Evolutionary conservation across 2,113 vertebrate genomes (phyloP).

Genomic region (Brachionichthys hirsutus): DNA sequence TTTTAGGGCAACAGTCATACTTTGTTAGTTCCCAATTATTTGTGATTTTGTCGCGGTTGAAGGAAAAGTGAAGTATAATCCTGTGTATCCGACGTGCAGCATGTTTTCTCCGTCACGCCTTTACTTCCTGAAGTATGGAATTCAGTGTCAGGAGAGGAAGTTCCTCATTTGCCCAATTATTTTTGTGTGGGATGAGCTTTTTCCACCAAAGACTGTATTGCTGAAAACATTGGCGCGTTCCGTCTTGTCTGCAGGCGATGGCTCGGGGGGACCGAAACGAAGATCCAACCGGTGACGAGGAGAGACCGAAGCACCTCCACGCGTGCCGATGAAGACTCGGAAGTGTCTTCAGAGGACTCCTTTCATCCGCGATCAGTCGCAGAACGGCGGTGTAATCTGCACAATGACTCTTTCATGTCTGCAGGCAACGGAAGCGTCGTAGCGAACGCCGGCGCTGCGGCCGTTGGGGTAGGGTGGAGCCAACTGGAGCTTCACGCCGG

Average conservation of each 20-base stretch:
- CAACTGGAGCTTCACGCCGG: conserved; percentile 53
- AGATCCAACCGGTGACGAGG: conserved; percentile 70
- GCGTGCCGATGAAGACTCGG: conserved; percentile 75
- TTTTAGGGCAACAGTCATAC: too few relatives aligned
- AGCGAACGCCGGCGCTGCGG: conserved; percentile 60
- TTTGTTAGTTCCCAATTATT: too few relatives aligned
- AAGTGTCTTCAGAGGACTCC: conserved; percentile 62
- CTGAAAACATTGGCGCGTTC: too few relatives aligned
- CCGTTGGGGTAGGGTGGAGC: conserved; percentile 14
- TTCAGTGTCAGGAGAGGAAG: too few relatives aligned
- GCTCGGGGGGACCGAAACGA: conserved; percentile 57
- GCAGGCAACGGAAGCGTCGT: conserved; percentile 71
- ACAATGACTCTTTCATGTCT: conserved; percentile 55
- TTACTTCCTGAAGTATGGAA: too few relatives aligned
- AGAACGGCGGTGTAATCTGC: conserved; percentile 60
- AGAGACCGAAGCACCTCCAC: conserved; percentile 89
- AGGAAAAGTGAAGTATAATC: too few relatives aligned
- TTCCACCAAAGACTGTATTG: too few relatives aligned
- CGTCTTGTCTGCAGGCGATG: conserved; percentile 67
- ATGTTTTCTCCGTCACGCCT: too few relatives aligned
- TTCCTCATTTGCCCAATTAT: neutral
- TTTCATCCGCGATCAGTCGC: conserved; percentile 60
- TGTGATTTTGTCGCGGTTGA: too few relatives aligned
- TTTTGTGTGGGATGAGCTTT: too few relatives aligned
- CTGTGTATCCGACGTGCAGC: too few relatives aligned